Evolutionary conservation across 2,888 invertebrate genomes (phyloP).

Genomic region (Brachycybe producta): DNA sequence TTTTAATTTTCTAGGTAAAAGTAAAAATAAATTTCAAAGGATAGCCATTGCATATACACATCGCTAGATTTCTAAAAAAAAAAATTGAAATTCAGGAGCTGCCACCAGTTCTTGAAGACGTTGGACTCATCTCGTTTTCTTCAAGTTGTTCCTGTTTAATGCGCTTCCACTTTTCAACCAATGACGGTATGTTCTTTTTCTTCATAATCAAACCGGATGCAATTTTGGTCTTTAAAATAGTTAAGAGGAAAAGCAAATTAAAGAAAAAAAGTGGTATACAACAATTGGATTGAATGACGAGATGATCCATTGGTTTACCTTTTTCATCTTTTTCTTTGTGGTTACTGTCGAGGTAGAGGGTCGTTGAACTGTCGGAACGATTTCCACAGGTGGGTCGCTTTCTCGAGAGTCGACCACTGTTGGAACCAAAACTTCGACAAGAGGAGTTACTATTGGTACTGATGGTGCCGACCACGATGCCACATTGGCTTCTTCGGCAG

Average conservation of each 20-base stretch:
- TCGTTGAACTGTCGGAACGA: not conserved
- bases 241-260: too few species aligned
- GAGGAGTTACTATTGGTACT: not conserved
- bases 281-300: slow-evolving; percentile 1
- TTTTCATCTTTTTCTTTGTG: too few species aligned
- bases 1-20: too few species aligned
- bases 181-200: slow-evolving; percentile 52
- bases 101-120: too few species aligned
- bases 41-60: too few species aligned
- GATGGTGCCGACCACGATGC: not conserved
- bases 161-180: slow-evolving; percentile 59
- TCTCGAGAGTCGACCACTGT: too few species aligned
- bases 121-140: not conserved
- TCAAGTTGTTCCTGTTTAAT: slow-evolving; percentile 42
- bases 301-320: too few species aligned
- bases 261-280: slow-evolving; percentile 26
- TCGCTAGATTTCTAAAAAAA: too few species aligned
- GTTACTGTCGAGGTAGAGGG: not conserved
- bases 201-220: slow-evolving; percentile 48
- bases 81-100: too few species aligned
- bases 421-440: not conserved
- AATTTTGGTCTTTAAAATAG: slow-evolving; percentile 46
- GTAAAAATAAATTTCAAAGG: too few species aligned
- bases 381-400: not conserved
- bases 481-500: slow-evolving; percentile 38